Evolutionary conservation across 2,888 invertebrate genomes (phyloP), one percentile per base, ranked within the genome.

Genomic region (Formica aserva): DNA sequence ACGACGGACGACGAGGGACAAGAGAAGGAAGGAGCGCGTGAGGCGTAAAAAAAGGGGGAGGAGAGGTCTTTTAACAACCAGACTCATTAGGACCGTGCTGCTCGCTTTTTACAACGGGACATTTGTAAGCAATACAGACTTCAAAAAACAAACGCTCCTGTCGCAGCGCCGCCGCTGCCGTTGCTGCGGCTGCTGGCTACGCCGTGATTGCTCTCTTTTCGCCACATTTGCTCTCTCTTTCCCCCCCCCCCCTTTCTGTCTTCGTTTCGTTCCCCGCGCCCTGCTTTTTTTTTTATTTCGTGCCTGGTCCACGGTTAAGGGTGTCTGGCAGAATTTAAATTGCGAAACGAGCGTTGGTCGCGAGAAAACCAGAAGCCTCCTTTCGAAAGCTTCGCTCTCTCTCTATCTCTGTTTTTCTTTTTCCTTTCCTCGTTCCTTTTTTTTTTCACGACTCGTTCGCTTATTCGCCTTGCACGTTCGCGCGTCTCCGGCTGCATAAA

Each of bases 51-150:
- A 78, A 80, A 91, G 88, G 88, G n/a, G 88, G 85, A 89, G 87
- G 35, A 4, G 89, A 87, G 85, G 91, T 94, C 93, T 94, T 94
- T 94, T 94, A 94, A 94, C 94, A 94, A 94, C 94, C 94, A 92
- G 93, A 94, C 94, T 94, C 94, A 95, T 94, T 94, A 95, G 94
- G 93, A 91, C 86, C 88, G 89, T 91, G 91, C 89, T 91, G 91
- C 87, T 92, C 87, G 90, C 90, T 94, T 94, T 94, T 94, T 94
- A 93, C 93, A 92, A 91, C 91, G 93, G 91, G 92, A 94, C 94
- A 95, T 95, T 95, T 94, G 94, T 95, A 94, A 95, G 94, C 94
- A 94, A 94, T 94, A 94, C 92, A 92, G 92, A 93, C 92, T 91
- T 92, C 89, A 91, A 92, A 93, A 93, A 93, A 92, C 91, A 92